Evolutionary conservation across 2,797 vertebrate species (phyloP), one percentile per base, ranked within the genome.

Genomic region (Cirrhinus mrigala): DNA sequence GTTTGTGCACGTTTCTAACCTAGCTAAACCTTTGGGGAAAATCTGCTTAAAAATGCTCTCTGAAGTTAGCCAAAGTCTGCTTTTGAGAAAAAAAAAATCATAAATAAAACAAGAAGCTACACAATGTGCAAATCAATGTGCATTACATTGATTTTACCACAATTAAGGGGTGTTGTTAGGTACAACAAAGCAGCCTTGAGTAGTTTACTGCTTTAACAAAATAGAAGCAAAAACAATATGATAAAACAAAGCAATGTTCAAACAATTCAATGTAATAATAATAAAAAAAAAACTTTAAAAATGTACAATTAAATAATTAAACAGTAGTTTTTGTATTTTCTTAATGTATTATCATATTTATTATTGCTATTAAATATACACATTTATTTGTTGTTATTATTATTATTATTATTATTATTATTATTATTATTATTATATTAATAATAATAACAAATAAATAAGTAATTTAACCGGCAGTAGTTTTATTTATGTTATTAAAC

Each of bases 31-130:
- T 48, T 48, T 79, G 44, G 16, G 60, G 54, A 15, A 64, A 79
- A 33, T 8, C n/a, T 80, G 79, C 62, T 68, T 37, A 52, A 52
- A 80, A 81, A 69, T 81, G 29, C 33, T 69, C 79, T 22, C 20
- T 54, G 64, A 37, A 37, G 20, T 79, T 48, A 20, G 10, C 27
- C 20, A 24, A 27, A 15, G 22, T 69, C 27, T 44, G 24, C 18
- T 29, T 50, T 33, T 64, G n/a, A 27, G 37, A 6, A 3, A 5
- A 44, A 5, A 44, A 79, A 58, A n/a, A n/a, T 24, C 5, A 78
- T 29, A 48, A 66, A 79, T 62, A 62, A 62, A 78, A 22, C 9
- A 62, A 16, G 4, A 79, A 27, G 37, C 4, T 44, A 15, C 16
- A 50, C 15, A 60, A 58, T 27, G 60, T 64, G 60, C 60, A 15